Evolutionary conservation across 2,113 vertebrate genomes (phyloP).

Genomic region (Bungarus multicinctus): DNA sequence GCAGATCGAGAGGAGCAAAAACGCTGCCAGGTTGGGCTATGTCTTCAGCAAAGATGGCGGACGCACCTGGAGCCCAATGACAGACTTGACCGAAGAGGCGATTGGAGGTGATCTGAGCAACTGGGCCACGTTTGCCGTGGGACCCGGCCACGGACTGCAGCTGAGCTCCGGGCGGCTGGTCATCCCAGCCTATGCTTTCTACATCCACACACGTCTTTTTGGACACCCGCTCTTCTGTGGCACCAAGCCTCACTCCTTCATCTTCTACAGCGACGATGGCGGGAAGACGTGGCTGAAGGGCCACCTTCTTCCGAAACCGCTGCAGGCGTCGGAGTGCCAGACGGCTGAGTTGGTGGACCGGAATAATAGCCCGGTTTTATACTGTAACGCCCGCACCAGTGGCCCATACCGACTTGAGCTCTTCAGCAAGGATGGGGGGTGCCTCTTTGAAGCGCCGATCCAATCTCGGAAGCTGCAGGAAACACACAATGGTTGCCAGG

Average conservation of each 20-base stretch:
- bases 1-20: constrained; percentile 23
- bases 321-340: constrained; percentile 76
- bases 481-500: constrained; percentile 79
- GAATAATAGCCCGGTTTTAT: constrained; percentile 68
- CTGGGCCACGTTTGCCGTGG: constrained; percentile 92
- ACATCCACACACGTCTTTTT: constrained; percentile 53
- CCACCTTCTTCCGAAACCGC: constrained; percentile 31
- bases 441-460: constrained; percentile 67
- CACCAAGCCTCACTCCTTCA: constrained; percentile 72
- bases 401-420: constrained; percentile 75
- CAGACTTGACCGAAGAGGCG: constrained; percentile 81
- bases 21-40: constrained; percentile 82
- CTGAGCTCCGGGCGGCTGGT: constrained; percentile 78
- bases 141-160: constrained; percentile 89
- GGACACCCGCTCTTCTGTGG: constrained; percentile 48
- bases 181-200: constrained; percentile 85
- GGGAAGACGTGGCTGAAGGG: constrained; percentile 80
- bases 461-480: constrained; percentile 71
- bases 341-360: constrained; percentile 79
- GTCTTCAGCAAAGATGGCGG: constrained; percentile 79
- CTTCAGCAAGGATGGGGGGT: constrained; percentile 71
- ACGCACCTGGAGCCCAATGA: constrained; percentile 72
- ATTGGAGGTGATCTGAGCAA: constrained; percentile 67
- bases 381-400: constrained; percentile 80
- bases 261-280: constrained; percentile 85